A percentile compares a stretch with the other conserved stretches of the same genome.
These are phyloP conservation scores for Aphelenchoides fujianensis DNA, from an alignment of 1,140 invertebrate genomes.

Conservation along the genomic window DNA sequence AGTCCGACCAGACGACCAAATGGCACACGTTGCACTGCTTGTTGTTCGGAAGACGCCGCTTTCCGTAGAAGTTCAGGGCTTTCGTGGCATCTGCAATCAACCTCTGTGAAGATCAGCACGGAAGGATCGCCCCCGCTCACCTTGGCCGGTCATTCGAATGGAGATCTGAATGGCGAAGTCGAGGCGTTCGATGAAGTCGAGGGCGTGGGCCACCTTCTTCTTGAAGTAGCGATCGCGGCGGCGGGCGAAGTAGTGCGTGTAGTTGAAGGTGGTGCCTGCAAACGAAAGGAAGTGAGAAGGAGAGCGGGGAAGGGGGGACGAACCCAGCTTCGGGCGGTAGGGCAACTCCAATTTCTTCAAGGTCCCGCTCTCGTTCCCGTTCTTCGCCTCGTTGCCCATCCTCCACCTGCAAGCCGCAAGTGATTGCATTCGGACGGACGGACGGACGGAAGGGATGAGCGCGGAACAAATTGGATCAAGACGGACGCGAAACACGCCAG, in stretches of 20 bases:
- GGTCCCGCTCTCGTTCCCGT: background rate
- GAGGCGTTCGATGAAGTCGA: constrained; percentile 4
- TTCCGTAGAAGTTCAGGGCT: constrained; percentile 1
- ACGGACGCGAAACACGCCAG: no score
- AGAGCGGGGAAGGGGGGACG: no score
- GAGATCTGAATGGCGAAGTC: background rate
- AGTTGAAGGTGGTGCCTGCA: constrained; percentile 2
- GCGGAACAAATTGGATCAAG: no score
- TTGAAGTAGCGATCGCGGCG: constrained; percentile 6
- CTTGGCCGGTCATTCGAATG: constrained; percentile 1
- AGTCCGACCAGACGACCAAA: background rate
- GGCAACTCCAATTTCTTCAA: no score
- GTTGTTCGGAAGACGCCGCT: background rate
- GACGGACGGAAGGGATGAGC: no score
- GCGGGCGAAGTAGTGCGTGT: background rate
- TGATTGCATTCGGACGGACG: no score
- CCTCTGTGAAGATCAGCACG: background rate
- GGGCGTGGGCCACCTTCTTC: background rate
- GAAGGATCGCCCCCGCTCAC: background rate
- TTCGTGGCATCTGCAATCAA: background rate
- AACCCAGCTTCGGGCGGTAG: no score
- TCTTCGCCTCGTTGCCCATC: background rate
- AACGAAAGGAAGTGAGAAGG: no score
- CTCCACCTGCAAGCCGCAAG: no score
- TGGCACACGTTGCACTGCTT: constrained; percentile 15